A percentile compares a stretch with the other conserved stretches of the same genome.
These are phyloP conservation scores for Patella depressa DNA, from an alignment of 2,888 invertebrate genomes.

Conservation along the genomic window DNA sequence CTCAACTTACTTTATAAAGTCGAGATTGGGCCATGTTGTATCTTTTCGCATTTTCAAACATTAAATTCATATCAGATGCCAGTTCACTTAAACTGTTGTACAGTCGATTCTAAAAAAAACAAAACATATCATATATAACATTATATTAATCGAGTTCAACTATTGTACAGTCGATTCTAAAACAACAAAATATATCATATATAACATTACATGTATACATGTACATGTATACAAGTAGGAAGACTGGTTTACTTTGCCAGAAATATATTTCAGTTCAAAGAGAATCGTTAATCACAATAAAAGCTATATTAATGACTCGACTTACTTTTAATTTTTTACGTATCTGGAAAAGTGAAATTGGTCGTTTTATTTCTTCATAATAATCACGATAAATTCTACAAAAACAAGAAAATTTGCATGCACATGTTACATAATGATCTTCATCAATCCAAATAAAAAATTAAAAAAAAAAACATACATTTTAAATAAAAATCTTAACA, in stretches of 20 bases:
- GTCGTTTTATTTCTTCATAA: slow-evolving; percentile 95
- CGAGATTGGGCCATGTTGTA: slow-evolving; percentile 87
- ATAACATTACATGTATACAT: too few relatives aligned
- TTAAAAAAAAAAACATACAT: neutral
- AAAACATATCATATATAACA: neutral
- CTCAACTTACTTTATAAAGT: slow-evolving; percentile 78
- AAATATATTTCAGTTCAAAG: too few relatives aligned
- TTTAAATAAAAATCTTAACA: too few relatives aligned
- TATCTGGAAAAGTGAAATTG: slow-evolving; percentile 94
- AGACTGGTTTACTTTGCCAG: too few relatives aligned
- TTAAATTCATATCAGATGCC: slow-evolving; percentile 92
- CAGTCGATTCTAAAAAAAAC: slow-evolving; percentile 47
- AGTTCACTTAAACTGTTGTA: slow-evolving; percentile 77
- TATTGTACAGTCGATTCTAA: too few relatives aligned
- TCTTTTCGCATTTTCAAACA: slow-evolving; percentile 96
- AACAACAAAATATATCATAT: too few relatives aligned
- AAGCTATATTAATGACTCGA: too few relatives aligned
- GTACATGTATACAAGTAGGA: too few relatives aligned
- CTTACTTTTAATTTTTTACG: slow-evolving; percentile 73
- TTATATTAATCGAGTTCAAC: neutral
- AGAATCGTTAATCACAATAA: too few relatives aligned
- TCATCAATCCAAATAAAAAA: neutral
- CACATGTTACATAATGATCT: too few relatives aligned
- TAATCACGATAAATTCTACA: slow-evolving; percentile 93
- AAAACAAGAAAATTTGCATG: slow-evolving; percentile 13